Base-by-base conservation (phyloP, 2,888 invertebrate species). In the Macrophya annulata region DNA sequence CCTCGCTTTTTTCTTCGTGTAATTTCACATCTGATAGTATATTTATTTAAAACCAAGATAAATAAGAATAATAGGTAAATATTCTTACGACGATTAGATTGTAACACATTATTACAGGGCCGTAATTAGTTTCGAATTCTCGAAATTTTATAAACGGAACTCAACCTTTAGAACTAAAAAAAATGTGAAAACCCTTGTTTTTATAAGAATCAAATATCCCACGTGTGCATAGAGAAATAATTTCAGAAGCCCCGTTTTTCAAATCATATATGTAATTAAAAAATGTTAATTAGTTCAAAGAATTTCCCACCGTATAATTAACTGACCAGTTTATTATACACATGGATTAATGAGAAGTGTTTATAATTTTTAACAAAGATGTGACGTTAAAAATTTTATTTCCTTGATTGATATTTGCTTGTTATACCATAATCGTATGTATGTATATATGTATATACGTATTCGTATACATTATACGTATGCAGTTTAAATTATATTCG, bases 351-450 rank as follows among this genome's bases (percentile, higher is more conserved):
- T 0, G 4, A 51, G 5, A 51, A 51, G 51, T 51, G 15, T 17
- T 17, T 17, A 17, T 4, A 15, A 51, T 51, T 17, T 51, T 1
- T 17, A 5, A 5, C 4, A 17, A 51, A 17, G 5, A 0, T 31
- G 31, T 31, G 31, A 51, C n/a, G n/a, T n/a, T n/a, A n/a, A n/a
- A n/a, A n/a, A n/a, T n/a, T n/a, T n/a, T n/a, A n/a, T n/a, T n/a
- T n/a, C n/a, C n/a, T n/a, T n/a, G n/a, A n/a, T n/a, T 55, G 55
- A 55, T 55, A n/a, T 55, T 55, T 55, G 55, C 55, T 55, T n/a
- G n/a, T 55, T 55, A 55, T 55, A 55, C n/a, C 6, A 55, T 17
- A n/a, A 10, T 21, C 10, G 62, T 62, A 62, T 62, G 62, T 25
- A 62, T 25, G 62, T 62, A 62, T 10, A 4, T 48, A 12, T 4